These are phyloP conservation scores for Mesembrinibis cayennensis DNA, from an alignment of 2,113 vertebrate species.

Conservation along the genomic window DNA sequence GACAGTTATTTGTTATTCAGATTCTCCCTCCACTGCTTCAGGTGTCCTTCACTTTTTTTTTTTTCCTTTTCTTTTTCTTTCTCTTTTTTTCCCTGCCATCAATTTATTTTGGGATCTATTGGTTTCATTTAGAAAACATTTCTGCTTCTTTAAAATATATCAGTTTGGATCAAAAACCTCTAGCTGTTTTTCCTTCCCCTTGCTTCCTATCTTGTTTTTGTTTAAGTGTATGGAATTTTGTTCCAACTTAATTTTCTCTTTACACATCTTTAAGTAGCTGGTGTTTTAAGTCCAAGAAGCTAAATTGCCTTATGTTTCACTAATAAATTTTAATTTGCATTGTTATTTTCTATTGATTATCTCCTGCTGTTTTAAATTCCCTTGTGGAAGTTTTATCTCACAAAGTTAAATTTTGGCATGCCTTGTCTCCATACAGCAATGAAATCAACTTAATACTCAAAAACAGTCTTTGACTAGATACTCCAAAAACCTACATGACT, in stretches of 20 bases:
- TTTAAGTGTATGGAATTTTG: neutral
- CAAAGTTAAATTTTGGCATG: neutral
- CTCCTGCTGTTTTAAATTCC: neutral
- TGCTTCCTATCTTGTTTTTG: neutral
- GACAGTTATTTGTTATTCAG: neutral
- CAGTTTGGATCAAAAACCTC: neutral
- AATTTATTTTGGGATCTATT: neutral
- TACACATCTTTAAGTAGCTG: neutral
- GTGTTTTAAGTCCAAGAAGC: neutral
- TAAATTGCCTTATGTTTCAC: neutral
- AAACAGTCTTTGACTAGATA: neutral
- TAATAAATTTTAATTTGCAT: neutral
- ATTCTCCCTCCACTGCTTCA: neutral
- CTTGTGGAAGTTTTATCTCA: neutral
- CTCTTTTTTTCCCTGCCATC: accelerated
- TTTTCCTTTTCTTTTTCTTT: accelerated
- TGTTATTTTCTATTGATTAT: neutral
- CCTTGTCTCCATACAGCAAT: neutral
- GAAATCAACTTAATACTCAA: neutral
- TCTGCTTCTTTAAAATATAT: neutral
- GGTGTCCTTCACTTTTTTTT: neutral
- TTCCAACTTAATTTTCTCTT: neutral
- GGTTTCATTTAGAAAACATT: neutral
- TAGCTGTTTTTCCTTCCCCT: neutral
- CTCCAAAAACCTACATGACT: neutral